Evolutionary conservation across 2,797 vertebrate species (phyloP).

Genomic region (Eulemur coronatus): DNA sequence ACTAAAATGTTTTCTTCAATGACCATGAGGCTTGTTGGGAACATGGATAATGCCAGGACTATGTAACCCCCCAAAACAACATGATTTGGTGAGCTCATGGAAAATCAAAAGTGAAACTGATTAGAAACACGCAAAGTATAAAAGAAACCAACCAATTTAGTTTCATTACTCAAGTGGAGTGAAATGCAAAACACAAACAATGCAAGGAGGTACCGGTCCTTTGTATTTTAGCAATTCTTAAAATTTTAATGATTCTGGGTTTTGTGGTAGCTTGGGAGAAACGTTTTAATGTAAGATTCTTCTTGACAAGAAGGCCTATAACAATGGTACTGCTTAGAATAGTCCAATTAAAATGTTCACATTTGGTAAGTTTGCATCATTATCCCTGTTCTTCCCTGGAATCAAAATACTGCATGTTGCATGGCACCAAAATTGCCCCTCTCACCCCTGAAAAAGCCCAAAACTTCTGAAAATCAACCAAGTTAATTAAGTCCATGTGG

Average conservation of each 20-base stretch:
- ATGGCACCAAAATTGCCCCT: constrained; percentile 25
- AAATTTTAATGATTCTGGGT: constrained; percentile 51
- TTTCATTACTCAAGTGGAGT: constrained; percentile 46
- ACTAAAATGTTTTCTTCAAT: constrained; percentile 43
- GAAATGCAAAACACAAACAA: constrained; percentile 61
- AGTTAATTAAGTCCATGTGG: constrained; percentile 35
- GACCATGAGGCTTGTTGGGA: not conserved
- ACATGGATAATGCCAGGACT: not conserved
- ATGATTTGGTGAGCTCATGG: constrained; percentile 12
- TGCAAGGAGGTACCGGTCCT: not conserved
- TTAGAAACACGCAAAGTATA: constrained; percentile 63
- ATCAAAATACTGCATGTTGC: constrained; percentile 43
- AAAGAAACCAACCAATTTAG: not conserved
- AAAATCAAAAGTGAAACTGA: constrained; percentile 61
- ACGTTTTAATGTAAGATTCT: constrained; percentile 53
- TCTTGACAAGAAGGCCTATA: constrained; percentile 35
- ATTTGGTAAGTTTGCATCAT: constrained; percentile 55
- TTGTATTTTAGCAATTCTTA: constrained; percentile 62
- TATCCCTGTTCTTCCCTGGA: constrained; percentile 49
- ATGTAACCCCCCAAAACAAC: not conserved
- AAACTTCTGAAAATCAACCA: constrained; percentile 41
- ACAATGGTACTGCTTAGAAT: constrained; percentile 52
- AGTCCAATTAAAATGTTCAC: constrained; percentile 54
- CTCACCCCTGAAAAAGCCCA: not conserved
- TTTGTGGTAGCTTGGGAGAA: constrained; percentile 54